These are phyloP conservation scores for Bothrops alternatus DNA, from an alignment of 2,797 vertebrate genomes.

Conservation along the genomic window DNA sequence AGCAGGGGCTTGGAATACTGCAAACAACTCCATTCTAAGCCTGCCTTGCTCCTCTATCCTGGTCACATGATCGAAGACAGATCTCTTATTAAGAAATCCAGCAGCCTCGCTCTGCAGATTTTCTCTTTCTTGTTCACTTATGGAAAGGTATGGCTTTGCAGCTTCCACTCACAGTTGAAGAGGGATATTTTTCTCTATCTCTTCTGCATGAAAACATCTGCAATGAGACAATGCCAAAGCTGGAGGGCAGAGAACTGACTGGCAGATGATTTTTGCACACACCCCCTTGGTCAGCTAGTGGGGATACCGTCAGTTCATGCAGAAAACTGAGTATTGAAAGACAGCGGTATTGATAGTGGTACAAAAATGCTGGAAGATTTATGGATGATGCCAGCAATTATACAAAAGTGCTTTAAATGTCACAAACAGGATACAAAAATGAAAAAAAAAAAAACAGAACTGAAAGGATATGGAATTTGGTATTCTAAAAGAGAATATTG, in stretches of 20 bases:
- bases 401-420: not conserved
- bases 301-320: not conserved
- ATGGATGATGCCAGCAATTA: not conserved
- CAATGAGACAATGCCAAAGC: not conserved
- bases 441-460: not conserved
- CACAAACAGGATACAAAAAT: not conserved
- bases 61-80: not conserved
- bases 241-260: not conserved
- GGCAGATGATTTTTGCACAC: not conserved
- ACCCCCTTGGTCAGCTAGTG: not conserved
- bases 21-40: not conserved
- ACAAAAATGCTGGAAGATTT: not conserved
- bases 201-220: not conserved
- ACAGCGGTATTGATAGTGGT: not conserved
- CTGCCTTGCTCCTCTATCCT: not conserved
- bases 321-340: not conserved
- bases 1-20: not conserved
- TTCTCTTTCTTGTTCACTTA: not conserved
- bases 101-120: not conserved
- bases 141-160: not conserved
- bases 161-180: not conserved
- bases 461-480: not conserved
- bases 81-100: not conserved
- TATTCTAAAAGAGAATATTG: not conserved
- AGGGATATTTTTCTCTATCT: not conserved